phyloP scores from a whole-genome alignment of 1,140 invertebrate genomes.

The Adoxophyes honmai region DNA sequence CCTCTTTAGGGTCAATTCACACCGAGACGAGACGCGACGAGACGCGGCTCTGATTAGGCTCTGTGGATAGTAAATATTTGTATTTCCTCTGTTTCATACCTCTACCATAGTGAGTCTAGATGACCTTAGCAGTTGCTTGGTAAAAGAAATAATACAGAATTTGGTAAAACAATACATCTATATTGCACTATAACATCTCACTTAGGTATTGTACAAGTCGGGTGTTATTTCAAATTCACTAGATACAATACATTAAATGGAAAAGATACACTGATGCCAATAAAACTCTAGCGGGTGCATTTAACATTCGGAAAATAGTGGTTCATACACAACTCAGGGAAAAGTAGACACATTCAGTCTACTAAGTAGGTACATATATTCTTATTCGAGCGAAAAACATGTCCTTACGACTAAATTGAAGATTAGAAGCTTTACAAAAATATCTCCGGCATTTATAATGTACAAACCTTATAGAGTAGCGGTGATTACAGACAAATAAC shows the following conservation, averaged over 20 bases:
- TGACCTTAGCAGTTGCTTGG: background rate
- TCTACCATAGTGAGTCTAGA: too few relatives aligned
- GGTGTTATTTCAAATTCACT: slow-evolving; percentile 31
- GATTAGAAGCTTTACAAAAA: slow-evolving; percentile 26
- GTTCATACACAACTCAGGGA: background rate
- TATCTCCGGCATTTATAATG: slow-evolving; percentile 22
- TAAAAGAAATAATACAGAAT: slow-evolving; percentile 31
- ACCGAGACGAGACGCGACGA: too few relatives aligned
- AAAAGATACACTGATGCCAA: slow-evolving; percentile 30
- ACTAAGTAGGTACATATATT: background rate
- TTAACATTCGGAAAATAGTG: slow-evolving; percentile 17
- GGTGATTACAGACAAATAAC: slow-evolving; percentile 8
- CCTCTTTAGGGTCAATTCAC: too few relatives aligned
- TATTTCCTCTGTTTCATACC: too few relatives aligned
- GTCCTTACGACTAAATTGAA: slow-evolving; percentile 8
- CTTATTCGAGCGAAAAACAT: slow-evolving; percentile 11
- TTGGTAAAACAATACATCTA: slow-evolving; percentile 68
- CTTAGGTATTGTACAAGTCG: slow-evolving; percentile 62
- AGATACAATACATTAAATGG: slow-evolving; percentile 24
- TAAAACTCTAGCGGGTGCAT: slow-evolving; percentile 30
- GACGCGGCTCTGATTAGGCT: too few relatives aligned
- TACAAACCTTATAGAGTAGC: slow-evolving; percentile 19
- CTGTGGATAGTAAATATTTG: too few relatives aligned
- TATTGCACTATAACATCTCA: slow-evolving; percentile 76
- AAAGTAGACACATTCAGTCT: background rate